Evolutionary conservation across 1,140 invertebrate genomes (phyloP), one percentile per base, ranked within the genome.

Genomic region (Ptiloglossa arizonensis): DNA sequence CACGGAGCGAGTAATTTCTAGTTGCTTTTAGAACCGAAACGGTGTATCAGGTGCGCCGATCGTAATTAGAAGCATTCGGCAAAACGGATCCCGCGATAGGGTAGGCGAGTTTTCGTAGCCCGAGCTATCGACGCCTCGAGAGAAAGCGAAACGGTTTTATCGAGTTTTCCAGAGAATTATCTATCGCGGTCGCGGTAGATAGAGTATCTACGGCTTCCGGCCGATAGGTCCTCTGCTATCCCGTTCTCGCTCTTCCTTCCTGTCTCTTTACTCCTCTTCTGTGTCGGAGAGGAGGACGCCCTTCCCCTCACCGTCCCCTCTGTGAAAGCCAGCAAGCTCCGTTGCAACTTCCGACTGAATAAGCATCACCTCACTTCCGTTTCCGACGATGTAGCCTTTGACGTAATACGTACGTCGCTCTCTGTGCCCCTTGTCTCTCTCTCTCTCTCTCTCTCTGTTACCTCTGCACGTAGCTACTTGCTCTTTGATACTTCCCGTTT

Each of bases 301-400:
- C 63, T 68, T 63, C 74, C 27, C 13, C 17, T 50, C 27, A 29
- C 19, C 27, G 56, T n/a, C 52, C 35, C 70, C 69, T 75, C 86
- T 82, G 81, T 84, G 85, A 86, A 83, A 86, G 83, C 88, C 85
- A 87, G 80, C 79, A 88, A 89, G 85, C 83, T 89, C 73, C 85
- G 78, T 86, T 90, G 86, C 87, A 89, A 88, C 88, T 90, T 90
- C 89, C 88, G 86, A 89, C 87, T 88, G 88, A 90, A 90, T 89
- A 90, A 89, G 89, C 89, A 89, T 90, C 87, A 86, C 85, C 82
- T 87, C 86, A 86, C 88, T 90, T 89, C 87, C 88, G 86, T 85
- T 89, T 89, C 87, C 83, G 83, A 89, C 85, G 87, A 89, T 89
- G 85, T 87, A 87, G 87, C 85, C 89, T 90, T 90, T 90, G 89